Evolutionary conservation across 2,888 invertebrate genomes (phyloP).

Genomic region (Spodoptera picta): DNA sequence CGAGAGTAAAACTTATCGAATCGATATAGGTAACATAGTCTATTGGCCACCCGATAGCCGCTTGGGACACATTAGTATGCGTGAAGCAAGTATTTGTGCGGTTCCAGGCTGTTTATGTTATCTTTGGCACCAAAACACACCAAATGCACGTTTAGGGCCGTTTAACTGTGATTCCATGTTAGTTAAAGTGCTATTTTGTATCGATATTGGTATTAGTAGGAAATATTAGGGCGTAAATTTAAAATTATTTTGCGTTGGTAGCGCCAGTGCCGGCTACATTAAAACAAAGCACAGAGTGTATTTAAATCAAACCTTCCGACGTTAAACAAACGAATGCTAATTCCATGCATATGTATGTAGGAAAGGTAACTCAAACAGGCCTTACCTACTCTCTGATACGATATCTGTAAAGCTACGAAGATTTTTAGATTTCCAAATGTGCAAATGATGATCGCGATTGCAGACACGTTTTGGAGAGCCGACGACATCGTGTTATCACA

Average conservation of each 20-base stretch:
- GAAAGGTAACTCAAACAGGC: constrained; percentile 18
- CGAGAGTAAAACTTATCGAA: constrained; percentile 43
- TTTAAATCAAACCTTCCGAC: constrained; percentile 29
- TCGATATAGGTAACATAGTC: constrained; percentile 30
- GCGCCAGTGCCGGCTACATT: constrained; percentile 3
- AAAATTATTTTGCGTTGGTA: constrained; percentile 9
- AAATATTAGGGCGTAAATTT: not conserved
- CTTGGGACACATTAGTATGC: constrained; percentile 54
- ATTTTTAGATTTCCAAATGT: constrained; percentile 42
- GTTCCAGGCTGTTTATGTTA: constrained; percentile 43
- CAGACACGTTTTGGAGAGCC: constrained; percentile 66
- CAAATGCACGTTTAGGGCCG: constrained; percentile 38
- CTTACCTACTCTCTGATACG: constrained; percentile 2
- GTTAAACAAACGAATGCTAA: constrained; percentile 37
- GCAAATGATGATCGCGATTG: constrained; percentile 59
- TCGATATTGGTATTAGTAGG: not conserved
- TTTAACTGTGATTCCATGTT: constrained; percentile 41
- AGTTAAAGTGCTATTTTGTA: constrained; percentile 19
- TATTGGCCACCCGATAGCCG: constrained; percentile 29
- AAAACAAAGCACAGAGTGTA: constrained; percentile 3
- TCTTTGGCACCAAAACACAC: constrained; percentile 52
- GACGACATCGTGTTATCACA: constrained; percentile 66
- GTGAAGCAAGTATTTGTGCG: constrained; percentile 48
- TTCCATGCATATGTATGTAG: constrained; percentile 35
- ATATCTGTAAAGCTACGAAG: constrained; percentile 11